phyloP scores from a whole-genome alignment of 2,888 invertebrate species.

The Cacoxenus indagator region DNA sequence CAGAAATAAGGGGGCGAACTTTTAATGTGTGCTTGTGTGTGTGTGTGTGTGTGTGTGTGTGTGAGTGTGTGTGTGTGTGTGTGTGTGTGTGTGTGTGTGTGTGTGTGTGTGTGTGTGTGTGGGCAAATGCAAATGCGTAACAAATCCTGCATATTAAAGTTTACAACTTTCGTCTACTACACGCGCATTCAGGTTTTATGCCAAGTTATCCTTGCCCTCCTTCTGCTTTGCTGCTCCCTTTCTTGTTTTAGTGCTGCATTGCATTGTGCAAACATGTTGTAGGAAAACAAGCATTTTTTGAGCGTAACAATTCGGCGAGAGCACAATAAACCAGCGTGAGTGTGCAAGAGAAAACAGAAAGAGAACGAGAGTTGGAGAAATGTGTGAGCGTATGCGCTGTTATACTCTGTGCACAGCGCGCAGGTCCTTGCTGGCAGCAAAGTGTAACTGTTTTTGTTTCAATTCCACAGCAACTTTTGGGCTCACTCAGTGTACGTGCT shows the following conservation, averaged over 20 bases:
- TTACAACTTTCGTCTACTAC: slow-evolving; percentile 1
- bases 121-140: slow-evolving; percentile 31
- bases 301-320: not conserved
- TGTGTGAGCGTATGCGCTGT: slow-evolving; percentile 26
- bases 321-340: not conserved
- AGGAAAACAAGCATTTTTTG: slow-evolving; percentile 15
- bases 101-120: slow-evolving; percentile 31
- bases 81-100: not conserved
- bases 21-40: slow-evolving; percentile 27
- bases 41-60: slow-evolving; percentile 14
- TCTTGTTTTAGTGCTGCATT: not conserved
- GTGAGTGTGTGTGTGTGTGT: not conserved
- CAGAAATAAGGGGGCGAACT: not conserved
- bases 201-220: not conserved
- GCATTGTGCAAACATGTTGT: not conserved
- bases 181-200: not conserved
- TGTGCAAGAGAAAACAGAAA: not conserved
- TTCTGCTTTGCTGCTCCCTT: not conserved
- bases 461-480: not conserved
- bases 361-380: slow-evolving; percentile 2
- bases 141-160: slow-evolving; percentile 47
- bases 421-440: not conserved
- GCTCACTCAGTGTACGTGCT: not conserved
- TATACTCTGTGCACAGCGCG: not conserved
- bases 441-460: not conserved